phyloP scores from a whole-genome alignment of 1,140 invertebrate species.

The Drosophila tsacasi region DNA sequence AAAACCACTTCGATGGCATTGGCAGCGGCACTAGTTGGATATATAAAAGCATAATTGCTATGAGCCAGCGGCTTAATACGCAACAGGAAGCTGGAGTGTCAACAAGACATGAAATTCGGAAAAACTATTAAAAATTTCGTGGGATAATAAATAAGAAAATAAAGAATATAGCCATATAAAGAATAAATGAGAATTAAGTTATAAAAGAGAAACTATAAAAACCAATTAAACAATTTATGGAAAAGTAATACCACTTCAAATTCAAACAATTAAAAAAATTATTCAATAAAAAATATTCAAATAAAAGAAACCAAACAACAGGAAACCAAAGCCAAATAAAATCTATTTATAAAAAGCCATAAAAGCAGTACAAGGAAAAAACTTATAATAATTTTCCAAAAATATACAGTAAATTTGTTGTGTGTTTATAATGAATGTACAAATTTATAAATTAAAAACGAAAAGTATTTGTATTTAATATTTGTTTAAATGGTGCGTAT shows the following conservation, averaged over 20 bases:
- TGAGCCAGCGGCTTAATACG: conserved; percentile 67
- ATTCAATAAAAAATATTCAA: conserved; percentile 6
- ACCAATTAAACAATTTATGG: neutral
- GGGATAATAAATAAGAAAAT: neutral
- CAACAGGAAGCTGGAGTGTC: conserved; percentile 65
- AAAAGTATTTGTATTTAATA: neutral
- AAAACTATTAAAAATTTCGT: neutral
- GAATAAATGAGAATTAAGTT: neutral
- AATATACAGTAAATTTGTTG: neutral
- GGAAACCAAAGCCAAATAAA: conserved; percentile 9
- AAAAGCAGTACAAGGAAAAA: conserved; percentile 8
- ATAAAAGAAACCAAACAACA: conserved; percentile 15
- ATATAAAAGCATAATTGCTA: conserved; percentile 79
- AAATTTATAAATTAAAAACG: neutral
- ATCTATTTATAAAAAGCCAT: neutral
- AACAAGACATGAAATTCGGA: conserved; percentile 42
- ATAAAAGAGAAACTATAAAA: neutral
- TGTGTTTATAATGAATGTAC: neutral
- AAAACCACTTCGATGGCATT: conserved; percentile 62
- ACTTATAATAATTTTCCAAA: conserved; percentile 13
- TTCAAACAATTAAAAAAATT: neutral
- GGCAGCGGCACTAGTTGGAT: conserved; percentile 31
- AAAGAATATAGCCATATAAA: neutral
- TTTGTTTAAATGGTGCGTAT: neutral
- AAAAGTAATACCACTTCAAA: conserved; percentile 1